Conservation (phyloP, 2,888 invertebrate species). For the Eretmocerus hayati region DNA sequence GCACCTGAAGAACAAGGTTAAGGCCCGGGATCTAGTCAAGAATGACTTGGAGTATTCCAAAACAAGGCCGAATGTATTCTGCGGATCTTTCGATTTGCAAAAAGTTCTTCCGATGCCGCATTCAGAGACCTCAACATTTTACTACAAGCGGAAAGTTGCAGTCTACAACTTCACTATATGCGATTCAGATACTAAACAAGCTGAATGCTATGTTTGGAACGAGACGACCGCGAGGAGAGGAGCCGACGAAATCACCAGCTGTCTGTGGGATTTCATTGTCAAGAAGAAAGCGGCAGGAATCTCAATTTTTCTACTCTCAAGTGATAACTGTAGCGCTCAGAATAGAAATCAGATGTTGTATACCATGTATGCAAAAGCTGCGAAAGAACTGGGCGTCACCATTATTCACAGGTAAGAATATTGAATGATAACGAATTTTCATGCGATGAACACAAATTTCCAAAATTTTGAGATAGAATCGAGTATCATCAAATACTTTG, state of each 20-base stretch:
- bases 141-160: background rate
- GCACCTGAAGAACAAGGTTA: background rate
- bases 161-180: constrained; percentile 9
- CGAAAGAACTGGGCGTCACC: background rate
- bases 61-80: background rate
- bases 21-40: background rate
- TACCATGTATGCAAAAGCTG: background rate
- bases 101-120: background rate
- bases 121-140: background rate
- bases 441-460: no score
- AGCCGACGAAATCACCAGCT: constrained; percentile 4
- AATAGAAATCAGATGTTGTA: constrained; percentile 1
- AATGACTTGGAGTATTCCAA: background rate
- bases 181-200: constrained; percentile 1
- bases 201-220: constrained; percentile 5
- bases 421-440: background rate
- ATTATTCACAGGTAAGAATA: background rate
- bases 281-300: background rate
- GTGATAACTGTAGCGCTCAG: background rate
- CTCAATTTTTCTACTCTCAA: background rate
- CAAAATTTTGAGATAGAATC: no score
- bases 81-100: constrained; percentile 4
- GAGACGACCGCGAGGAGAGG: constrained; percentile 4
- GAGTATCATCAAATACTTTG: background rate
- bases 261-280: background rate